Base-by-base conservation (phyloP, 2,113 vertebrate species). In the Nothoprocta perdicaria region DNA sequence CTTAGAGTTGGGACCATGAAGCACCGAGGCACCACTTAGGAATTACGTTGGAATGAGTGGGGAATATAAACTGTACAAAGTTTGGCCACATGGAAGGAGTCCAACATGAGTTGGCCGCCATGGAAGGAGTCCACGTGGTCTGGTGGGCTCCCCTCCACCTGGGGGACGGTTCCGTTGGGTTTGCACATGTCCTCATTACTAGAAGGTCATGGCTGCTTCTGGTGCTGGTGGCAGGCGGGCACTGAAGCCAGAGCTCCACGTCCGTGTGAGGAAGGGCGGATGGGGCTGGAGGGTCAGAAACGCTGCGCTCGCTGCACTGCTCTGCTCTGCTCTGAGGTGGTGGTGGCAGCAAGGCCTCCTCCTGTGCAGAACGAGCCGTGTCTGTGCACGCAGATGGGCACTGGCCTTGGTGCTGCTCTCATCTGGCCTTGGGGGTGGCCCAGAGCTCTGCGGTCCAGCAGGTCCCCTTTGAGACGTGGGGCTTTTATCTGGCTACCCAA, bases 1-100 rank as follows among this genome's bases (percentile, higher is more conserved):
- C 1, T 16, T 27, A 24, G 14, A 65, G 62, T 2, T 55, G 26
- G 43, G 27, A 29, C 40, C 0, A 1, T 29, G 0, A 0, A 52
- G 61, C 43, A 33, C 22, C 1, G 3, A 22, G 38, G 4, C 17
- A 33, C 1, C 52, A 0, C 33, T 29, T 55, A 7, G 61, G 57
- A 24, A 52, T 62, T 26, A 33, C 69, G 11, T 45, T 14, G 10
- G 10, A 23, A 10, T 16, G 40, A 26, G 17, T 8, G 7, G 17
- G 27, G 23, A 15, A 0, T 0, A 9, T 0, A 2, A 18, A 7
- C 26, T 35, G 35, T 69, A 35, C 4, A 23, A 38, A 38, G 35
- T 38, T 69, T 4, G 29, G 62, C 60, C 63, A 46, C 0, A 1
- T 21, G 45, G 33, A 26, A 26, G 31, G 45, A 18, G 14, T 8